Percentiles rank a stretch among this genome's conserved stretches.
Conservation (phyloP, 1,140 invertebrate genomes). For the Asobara japonica region DNA sequence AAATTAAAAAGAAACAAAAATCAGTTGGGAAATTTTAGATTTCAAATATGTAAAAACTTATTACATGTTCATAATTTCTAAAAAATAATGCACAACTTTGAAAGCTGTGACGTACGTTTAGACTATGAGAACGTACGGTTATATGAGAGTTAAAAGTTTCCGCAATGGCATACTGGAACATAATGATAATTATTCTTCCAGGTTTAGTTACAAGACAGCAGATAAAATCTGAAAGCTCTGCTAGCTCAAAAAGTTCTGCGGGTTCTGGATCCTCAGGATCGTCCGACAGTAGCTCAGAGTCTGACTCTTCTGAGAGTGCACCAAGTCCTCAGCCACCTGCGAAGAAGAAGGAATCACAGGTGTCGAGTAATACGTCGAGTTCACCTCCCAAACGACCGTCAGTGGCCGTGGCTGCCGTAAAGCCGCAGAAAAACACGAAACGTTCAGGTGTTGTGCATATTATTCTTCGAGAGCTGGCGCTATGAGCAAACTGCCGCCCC, state of each 20-base stretch:
- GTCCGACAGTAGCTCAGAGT: conserved; percentile 63
- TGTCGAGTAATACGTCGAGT: conserved; percentile 45
- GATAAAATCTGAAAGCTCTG: conserved; percentile 61
- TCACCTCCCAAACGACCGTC: conserved; percentile 62
- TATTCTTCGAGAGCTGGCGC: background rate
- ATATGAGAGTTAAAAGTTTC: no score
- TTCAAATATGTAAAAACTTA: no score
- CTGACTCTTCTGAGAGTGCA: conserved; percentile 63
- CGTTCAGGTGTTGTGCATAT: conserved; percentile 50
- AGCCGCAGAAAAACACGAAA: conserved; percentile 62
- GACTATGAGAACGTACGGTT: no score
- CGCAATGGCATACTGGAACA: background rate
- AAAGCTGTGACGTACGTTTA: no score
- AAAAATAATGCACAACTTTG: no score
- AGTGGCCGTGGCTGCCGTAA: conserved; percentile 57
- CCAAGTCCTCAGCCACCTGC: conserved; percentile 52
- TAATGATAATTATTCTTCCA: background rate
- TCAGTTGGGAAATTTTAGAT: no score
- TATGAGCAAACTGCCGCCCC: no score
- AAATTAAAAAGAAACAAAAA: no score
- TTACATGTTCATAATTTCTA: no score
- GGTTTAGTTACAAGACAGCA: conserved; percentile 45
- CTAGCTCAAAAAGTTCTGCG: conserved; percentile 63
- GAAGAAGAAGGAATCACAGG: conserved; percentile 60
- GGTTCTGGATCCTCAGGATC: conserved; percentile 59